Conservation (phyloP, 2,888 invertebrate genomes). For the Acleris sparsana region DNA sequence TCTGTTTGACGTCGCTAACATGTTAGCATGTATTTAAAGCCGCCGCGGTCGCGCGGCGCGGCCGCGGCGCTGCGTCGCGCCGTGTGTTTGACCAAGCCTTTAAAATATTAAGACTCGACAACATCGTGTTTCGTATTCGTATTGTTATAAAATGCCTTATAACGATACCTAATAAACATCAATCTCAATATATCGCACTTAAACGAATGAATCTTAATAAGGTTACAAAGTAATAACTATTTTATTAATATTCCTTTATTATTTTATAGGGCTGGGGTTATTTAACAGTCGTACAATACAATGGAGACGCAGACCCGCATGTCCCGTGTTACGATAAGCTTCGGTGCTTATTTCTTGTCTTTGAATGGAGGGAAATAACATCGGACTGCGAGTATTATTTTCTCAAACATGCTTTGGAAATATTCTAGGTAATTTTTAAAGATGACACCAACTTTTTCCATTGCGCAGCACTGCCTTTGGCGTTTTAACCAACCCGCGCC, state of each 20-base stretch:
- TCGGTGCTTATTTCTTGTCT: conserved; percentile 2
- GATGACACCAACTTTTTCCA: not conserved
- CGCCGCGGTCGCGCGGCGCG: too few relatives aligned
- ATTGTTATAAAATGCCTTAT: too few relatives aligned
- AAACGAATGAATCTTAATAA: not conserved
- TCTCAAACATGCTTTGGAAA: not conserved
- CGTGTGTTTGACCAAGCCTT: too few relatives aligned
- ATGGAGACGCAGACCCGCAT: conserved; percentile 60
- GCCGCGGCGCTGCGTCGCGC: too few relatives aligned
- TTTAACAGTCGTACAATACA: conserved; percentile 38
- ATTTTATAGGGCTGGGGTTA: not conserved
- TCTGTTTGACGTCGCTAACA: too few relatives aligned
- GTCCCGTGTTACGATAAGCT: conserved; percentile 64
- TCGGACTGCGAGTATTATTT: not conserved
- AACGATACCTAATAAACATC: not conserved
- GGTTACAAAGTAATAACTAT: conserved; percentile 8
- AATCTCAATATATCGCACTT: conserved; percentile 2
- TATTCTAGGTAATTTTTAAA: not conserved
- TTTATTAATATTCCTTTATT: conserved; percentile 14
- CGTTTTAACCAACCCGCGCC: too few relatives aligned
- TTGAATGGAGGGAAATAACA: not conserved
- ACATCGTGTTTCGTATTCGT: too few relatives aligned
- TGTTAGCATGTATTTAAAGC: too few relatives aligned
- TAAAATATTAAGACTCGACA: too few relatives aligned
- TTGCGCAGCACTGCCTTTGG: too few relatives aligned